A percentile compares a stretch with the other conserved stretches of the same genome.
These are phyloP conservation scores for Sinodicranocentrus sp. DNA, from an alignment of 2,888 invertebrate genomes.

Conservation along the genomic window DNA sequence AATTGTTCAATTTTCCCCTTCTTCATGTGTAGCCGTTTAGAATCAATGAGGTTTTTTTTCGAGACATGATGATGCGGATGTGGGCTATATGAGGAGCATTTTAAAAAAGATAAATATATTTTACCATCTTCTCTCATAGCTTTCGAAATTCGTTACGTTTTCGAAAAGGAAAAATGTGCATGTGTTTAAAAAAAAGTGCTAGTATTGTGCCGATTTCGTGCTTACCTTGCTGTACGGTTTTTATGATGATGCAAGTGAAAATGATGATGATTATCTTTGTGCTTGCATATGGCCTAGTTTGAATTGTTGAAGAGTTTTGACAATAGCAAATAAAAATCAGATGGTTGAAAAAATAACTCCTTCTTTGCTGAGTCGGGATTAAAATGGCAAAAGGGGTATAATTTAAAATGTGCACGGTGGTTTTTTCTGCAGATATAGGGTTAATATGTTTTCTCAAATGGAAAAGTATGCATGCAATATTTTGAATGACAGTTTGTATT, in stretches of 20 bases:
- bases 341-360: background rate
- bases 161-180: constrained; percentile 28
- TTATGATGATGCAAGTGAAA: constrained; percentile 12
- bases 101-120: too few species aligned
- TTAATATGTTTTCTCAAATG: background rate
- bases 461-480: too few species aligned
- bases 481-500: too few species aligned
- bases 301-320: background rate
- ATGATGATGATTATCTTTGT: background rate
- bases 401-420: background rate
- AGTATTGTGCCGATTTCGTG: constrained; percentile 1
- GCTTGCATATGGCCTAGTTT: background rate
- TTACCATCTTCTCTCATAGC: background rate
- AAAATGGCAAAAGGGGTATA: constrained; percentile 15
- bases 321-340: background rate
- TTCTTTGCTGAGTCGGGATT: constrained; percentile 7
- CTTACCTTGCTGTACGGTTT: too few species aligned
- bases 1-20: constrained; percentile 26
- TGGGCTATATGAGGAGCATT: constrained; percentile 19
- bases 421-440: background rate
- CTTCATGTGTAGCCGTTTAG: background rate
- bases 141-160: constrained; percentile 51
- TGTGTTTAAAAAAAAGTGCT: background rate
- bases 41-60: background rate
- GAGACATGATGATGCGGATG: constrained; percentile 22